A percentile compares a stretch with the other conserved stretches of the same genome.
Conservation (phyloP, 2,888 invertebrate species). For the Hofmannophila pseudospretella region DNA sequence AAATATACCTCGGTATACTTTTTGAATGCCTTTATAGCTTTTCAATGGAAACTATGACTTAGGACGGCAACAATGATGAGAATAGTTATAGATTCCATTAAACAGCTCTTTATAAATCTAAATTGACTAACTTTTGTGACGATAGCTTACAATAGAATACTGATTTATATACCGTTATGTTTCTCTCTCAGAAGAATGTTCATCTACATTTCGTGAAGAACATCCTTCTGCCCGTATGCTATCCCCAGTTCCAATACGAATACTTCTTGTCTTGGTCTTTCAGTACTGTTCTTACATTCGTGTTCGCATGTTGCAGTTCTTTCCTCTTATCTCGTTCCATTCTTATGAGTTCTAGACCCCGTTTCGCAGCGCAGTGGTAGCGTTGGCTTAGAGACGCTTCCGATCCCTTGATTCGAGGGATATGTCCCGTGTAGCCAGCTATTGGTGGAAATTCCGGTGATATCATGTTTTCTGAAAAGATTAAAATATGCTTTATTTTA, state of each 20-base stretch:
- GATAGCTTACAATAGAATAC: constrained; percentile 15
- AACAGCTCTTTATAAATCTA: no score
- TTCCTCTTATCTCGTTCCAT: constrained; percentile 73
- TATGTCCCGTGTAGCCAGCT: constrained; percentile 85
- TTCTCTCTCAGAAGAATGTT: constrained; percentile 50
- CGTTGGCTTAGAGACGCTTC: constrained; percentile 83
- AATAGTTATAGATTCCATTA: neutral
- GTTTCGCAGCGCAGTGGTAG: constrained; percentile 82
- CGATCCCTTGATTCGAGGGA: constrained; percentile 81
- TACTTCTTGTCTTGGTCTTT: constrained; percentile 61
- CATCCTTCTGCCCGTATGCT: constrained; percentile 77
- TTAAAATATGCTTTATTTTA: constrained; percentile 3
- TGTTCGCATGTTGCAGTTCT: constrained; percentile 55
- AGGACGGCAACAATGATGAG: neutral
- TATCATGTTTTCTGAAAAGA: constrained; percentile 76
- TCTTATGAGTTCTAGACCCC: constrained; percentile 78
- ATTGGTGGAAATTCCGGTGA: constrained; percentile 84
- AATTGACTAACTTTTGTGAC: constrained; percentile 1
- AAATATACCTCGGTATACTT: constrained; percentile 62
- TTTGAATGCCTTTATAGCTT: constrained; percentile 54
- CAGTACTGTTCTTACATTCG: constrained; percentile 54
- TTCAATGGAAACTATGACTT: constrained; percentile 5
- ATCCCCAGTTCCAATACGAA: constrained; percentile 74
- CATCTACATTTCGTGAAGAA: constrained; percentile 67
- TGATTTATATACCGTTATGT: constrained; percentile 9